phyloP scores from a whole-genome alignment of 2,113 vertebrate genomes.

The Orthonyx spaldingii region DNA sequence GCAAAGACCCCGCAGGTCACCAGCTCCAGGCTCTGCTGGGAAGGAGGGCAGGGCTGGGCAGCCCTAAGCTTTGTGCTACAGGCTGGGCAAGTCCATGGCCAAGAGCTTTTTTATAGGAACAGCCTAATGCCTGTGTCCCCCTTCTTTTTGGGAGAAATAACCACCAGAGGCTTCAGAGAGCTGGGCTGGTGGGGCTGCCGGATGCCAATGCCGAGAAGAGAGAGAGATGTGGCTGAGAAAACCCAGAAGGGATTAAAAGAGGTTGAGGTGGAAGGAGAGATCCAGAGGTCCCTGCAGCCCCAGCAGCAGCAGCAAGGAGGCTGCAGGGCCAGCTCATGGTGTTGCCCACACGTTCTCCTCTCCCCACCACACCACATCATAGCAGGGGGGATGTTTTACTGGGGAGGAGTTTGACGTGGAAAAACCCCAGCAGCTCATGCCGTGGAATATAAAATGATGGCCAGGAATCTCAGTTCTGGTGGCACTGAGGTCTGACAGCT shows the following conservation, averaged over 20 bases:
- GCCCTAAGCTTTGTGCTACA: background rate
- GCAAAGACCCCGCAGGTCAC: background rate
- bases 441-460: background rate
- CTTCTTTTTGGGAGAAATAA: background rate
- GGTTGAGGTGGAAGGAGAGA: background rate
- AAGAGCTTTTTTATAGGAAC: background rate
- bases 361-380: background rate
- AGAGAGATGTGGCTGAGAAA: background rate
- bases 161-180: background rate
- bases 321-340: background rate
- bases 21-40: background rate
- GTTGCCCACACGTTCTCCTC: background rate
- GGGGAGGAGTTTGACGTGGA: background rate
- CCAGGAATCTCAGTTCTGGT: background rate
- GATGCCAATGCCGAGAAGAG: background rate
- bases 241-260: background rate
- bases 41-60: background rate
- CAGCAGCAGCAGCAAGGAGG: background rate
- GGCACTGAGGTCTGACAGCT: background rate
- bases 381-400: background rate
- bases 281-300: background rate
- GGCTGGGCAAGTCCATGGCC: background rate
- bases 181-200: background rate
- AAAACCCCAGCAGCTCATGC: background rate
- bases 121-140: background rate